Evolutionary conservation across 2,113 vertebrate species (phyloP).

Genomic region (Psilopsiagon aymara): DNA sequence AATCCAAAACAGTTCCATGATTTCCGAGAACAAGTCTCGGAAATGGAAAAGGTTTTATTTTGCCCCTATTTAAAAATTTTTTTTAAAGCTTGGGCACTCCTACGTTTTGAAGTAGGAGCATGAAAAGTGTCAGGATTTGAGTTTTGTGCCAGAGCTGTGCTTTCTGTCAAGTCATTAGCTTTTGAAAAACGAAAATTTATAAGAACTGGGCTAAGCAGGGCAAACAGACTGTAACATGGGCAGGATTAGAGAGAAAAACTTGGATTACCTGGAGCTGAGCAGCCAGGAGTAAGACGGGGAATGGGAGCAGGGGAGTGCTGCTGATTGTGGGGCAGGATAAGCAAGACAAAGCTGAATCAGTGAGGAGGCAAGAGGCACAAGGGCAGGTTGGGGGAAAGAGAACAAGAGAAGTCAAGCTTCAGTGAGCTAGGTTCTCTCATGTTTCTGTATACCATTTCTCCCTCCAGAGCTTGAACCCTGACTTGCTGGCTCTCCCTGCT

Average conservation of each 20-base stretch:
- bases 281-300: background rate
- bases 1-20: constrained; percentile 40
- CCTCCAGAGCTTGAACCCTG: background rate
- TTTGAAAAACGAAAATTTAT: background rate
- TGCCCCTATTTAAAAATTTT: background rate
- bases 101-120: background rate
- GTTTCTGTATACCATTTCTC: background rate
- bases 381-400: background rate
- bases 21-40: constrained; percentile 22
- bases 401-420: background rate
- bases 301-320: accelerated
- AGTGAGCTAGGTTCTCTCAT: background rate
- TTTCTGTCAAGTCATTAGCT: background rate
- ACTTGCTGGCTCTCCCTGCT: background rate
- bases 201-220: background rate
- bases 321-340: background rate
- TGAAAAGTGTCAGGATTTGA: background rate
- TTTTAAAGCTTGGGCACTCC: background rate
- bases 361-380: background rate
- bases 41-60: constrained; percentile 22
- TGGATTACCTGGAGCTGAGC: background rate
- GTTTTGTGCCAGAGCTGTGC: background rate
- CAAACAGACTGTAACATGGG: background rate
- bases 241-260: background rate
- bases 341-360: background rate